Base-by-base conservation (phyloP, 2,113 vertebrate genomes). In the Pygoscelis antarcticus region DNA sequence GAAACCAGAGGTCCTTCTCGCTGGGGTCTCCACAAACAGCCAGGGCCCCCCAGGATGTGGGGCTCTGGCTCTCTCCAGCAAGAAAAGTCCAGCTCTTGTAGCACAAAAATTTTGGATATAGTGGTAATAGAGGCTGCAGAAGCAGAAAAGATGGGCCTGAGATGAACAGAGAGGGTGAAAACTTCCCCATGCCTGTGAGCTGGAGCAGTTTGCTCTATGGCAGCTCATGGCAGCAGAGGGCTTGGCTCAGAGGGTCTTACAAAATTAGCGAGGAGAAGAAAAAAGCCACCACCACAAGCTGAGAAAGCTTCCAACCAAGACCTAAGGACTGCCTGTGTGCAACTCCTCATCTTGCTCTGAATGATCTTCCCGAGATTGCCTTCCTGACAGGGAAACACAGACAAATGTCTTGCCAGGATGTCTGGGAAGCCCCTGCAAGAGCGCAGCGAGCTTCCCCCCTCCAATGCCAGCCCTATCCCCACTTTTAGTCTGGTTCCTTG, bases 371-470 rank as follows among this genome's bases (percentile, higher is more conserved):
- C 4, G 13, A 64, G 27, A 34, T 6, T 16, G 6, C 23, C 44
- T 47, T 61, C 26, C 64, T 4, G 5, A 10, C 16, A 69, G 17
- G 11, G 36, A 65, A 87, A 69, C n/a, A 34, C n/a, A 76, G n/a
- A 47, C 34, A 16, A 75, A 47, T 1, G 1, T 49, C 78, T 40
- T 61, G 13, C 23, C 55, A 32, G 42, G 68, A 36, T 30, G 13
- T 12, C 36, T 5, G 15, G 47, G 52, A 69, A 83, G 46, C 11
- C 34, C 13, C 10, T 72, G 34, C 40, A 49, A 66, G 18, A 80
- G 32, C 2, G 1, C 77, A 62, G 49, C 0, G 1, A 83, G 18
- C 36, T 9, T 61, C 49, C 36, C 6, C 16, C 2, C 9, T 44
- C 36, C 25, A 42, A 3, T 5, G 23, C 11, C 75, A 64, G 70